Base-by-base conservation (phyloP, 1,140 invertebrate genomes). In the Achatina immaculata region DNA sequence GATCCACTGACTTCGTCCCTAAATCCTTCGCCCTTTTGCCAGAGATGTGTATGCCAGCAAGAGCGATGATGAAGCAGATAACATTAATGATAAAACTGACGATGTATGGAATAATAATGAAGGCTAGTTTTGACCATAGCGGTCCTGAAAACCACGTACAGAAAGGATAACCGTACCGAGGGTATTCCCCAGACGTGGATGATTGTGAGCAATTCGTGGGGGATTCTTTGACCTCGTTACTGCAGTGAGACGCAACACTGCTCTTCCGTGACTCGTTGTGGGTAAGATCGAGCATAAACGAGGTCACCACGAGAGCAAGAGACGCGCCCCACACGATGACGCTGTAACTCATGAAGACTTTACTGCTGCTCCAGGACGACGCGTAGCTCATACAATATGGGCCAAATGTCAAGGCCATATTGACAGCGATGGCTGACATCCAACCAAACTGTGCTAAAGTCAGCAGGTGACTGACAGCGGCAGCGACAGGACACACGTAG, bases 71-170 rank as follows among this genome's bases (percentile, higher is more conserved):
- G 24, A 69, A 69, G 16, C 34, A 36, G 31, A 69, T 31, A 6
- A 69, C 66, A 36, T 69, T 69, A n/a, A 69, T 42, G 40, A 69
- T n/a, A 36, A 16, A 69, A 42, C 34, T 38, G 4, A 69, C 2
- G 24, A 31, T 31, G 40, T 34, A 69, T n/a, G 66, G 66, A 6
- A 36, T 24, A 11, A 34, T 36, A 42, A 34, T n/a, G 36, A 69
- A 69, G 4, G 31, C 40, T 14, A 34, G 4, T 7, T 42, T 14
- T 38, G 31, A 6, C 66, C 66, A 69, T 9, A 36, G 9, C 34
- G 66, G 31, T 6, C 34, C 66, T 16, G 66, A 69, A 31, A 69
- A 69, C 66, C 66, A 69, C 16, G 24, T 38, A 36, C 66, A 69
- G 34, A 69, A 9, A 7, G 66, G 66, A 6, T 31, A 28, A 4